A percentile compares a stretch with the other conserved stretches of the same genome.
Evolutionary conservation across 1,140 invertebrate genomes (phyloP).

Genomic region (Andricus grossulariae): DNA sequence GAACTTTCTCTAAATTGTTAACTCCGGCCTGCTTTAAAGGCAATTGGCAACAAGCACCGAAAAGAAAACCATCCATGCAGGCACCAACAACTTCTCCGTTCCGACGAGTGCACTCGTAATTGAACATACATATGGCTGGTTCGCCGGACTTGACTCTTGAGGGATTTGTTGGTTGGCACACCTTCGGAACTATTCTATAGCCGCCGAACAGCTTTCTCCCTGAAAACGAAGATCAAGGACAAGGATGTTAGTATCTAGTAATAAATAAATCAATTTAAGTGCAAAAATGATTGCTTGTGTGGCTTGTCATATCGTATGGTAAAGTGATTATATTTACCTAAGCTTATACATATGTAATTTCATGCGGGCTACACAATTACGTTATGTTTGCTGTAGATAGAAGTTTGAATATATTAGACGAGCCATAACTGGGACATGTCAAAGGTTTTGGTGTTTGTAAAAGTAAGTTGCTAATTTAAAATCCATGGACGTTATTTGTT

Average conservation of each 20-base stretch:
- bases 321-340: neutral
- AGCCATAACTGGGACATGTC: neutral
- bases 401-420: neutral
- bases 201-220: constrained; percentile 88
- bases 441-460: neutral
- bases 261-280: constrained; percentile 25
- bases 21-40: constrained; percentile 64
- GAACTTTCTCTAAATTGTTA: constrained; percentile 35
- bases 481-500: neutral
- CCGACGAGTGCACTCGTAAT: constrained; percentile 89
- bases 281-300: constrained; percentile 31
- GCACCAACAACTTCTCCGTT: constrained; percentile 90
- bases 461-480: neutral
- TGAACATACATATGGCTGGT: constrained; percentile 95
- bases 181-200: constrained; percentile 87
- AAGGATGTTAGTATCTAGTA: constrained; percentile 34
- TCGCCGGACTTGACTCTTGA: constrained; percentile 71
- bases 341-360: neutral
- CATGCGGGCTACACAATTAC: neutral
- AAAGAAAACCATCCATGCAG: constrained; percentile 94
- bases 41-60: constrained; percentile 91
- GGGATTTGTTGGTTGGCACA: constrained; percentile 80
- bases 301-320: neutral
- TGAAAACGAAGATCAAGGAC: constrained; percentile 72
- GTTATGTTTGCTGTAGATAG: constrained; percentile 12